A percentile compares a stretch with the other conserved stretches of the same genome.
phyloP scores from a whole-genome alignment of 2,797 vertebrate species.

The Fringilla coelebs region DNA sequence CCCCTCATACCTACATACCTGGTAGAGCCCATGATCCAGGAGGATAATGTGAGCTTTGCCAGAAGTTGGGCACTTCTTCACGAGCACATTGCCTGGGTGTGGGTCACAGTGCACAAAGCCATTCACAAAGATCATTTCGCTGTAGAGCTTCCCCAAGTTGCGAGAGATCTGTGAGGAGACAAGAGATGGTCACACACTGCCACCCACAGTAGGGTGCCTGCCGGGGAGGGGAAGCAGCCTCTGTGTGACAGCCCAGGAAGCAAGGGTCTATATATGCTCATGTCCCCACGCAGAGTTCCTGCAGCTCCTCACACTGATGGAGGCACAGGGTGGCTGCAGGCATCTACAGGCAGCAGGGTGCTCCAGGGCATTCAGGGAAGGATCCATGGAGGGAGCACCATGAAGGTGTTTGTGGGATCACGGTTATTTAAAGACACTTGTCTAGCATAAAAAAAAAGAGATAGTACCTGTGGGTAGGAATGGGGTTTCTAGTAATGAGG shows the following conservation, averaged over 20 bases:
- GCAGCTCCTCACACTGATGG: not conserved
- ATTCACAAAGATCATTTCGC: conserved; percentile 96
- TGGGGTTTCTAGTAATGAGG: not conserved
- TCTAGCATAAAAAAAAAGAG: not conserved
- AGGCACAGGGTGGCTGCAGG: not conserved
- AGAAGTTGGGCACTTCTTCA: conserved; percentile 81
- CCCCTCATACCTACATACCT: conserved; percentile 72
- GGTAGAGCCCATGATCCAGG: conserved; percentile 95
- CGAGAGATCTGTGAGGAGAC: conserved; percentile 83
- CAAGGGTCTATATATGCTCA: not conserved
- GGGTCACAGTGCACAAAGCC: conserved; percentile 98
- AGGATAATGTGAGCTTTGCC: conserved; percentile 86
- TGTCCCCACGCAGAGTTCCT: not conserved
- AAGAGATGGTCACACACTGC: not conserved
- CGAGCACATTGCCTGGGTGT: conserved; percentile 93
- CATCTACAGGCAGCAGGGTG: not conserved
- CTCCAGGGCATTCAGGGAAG: not conserved
- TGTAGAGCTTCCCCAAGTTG: conserved; percentile 92
- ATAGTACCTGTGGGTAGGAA: not conserved
- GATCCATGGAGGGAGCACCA: not conserved
- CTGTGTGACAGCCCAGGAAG: not conserved
- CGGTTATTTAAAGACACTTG: not conserved
- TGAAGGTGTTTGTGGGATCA: not conserved
- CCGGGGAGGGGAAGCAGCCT: not conserved
- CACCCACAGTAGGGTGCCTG: not conserved